Percentiles rank a stretch among this genome's conserved stretches.
phyloP scores from a whole-genome alignment of 2,888 invertebrate genomes.

The Silvanus unidentatus region DNA sequence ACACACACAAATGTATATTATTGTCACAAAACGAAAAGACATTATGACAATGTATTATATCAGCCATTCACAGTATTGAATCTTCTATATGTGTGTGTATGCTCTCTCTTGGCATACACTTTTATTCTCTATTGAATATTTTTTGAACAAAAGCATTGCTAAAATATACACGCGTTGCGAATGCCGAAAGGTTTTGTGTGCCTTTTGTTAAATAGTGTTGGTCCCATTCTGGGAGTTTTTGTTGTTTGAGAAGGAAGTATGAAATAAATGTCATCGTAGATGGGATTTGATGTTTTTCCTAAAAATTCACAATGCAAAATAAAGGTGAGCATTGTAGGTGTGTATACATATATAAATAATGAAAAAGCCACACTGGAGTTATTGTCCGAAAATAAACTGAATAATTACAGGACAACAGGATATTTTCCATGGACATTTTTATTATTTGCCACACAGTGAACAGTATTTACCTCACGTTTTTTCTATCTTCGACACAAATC shows the following conservation, averaged over 20 bases:
- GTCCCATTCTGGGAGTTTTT: conserved; percentile 44
- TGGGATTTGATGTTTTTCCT: conserved; percentile 40
- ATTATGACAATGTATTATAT: conserved; percentile 49
- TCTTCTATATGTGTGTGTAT: conserved; percentile 33
- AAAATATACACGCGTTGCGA: conserved; percentile 49
- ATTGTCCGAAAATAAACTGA: conserved; percentile 29
- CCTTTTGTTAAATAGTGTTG: conserved; percentile 42
- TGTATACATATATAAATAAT: conserved; percentile 25
- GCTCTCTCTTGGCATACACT: not conserved
- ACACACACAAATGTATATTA: conserved; percentile 38
- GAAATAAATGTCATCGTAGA: conserved; percentile 37
- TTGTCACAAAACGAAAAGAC: conserved; percentile 44
- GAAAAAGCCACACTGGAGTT: conserved; percentile 11
- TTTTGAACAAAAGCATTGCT: conserved; percentile 39
- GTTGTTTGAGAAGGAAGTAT: conserved; percentile 42
- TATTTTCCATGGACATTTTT: no score
- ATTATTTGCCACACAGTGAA: no score
- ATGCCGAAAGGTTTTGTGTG: conserved; percentile 45
- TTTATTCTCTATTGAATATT: conserved; percentile 31
- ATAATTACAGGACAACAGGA: conserved; percentile 22
- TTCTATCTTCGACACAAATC: no score
- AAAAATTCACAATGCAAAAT: conserved; percentile 34
- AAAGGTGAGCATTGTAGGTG: conserved; percentile 27
- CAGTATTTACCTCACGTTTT: no score
- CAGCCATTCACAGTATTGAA: conserved; percentile 44